These are phyloP conservation scores for Lochmaea capreae DNA, from an alignment of 2,888 invertebrate genomes.

Conservation along the genomic window DNA sequence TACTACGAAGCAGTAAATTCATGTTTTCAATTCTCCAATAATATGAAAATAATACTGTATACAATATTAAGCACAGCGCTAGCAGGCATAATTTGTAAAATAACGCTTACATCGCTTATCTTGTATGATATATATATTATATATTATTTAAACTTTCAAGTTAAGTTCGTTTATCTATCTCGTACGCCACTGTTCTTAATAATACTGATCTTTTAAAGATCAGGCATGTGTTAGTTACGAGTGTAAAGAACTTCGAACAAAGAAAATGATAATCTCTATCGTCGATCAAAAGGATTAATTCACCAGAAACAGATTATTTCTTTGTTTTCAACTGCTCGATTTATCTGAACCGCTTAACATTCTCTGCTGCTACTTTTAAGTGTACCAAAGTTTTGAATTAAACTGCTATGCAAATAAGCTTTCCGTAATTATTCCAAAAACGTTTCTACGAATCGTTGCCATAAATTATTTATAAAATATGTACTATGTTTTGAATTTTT, in stretches of 20 bases:
- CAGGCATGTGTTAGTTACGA: constrained; percentile 61
- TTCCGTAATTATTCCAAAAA: background rate
- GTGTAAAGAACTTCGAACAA: constrained; percentile 57
- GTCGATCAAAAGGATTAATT: constrained; percentile 56
- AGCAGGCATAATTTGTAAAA: no score
- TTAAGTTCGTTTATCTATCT: no score
- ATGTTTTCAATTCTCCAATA: no score
- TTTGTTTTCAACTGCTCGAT: constrained; percentile 49
- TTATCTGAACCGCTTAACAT: constrained; percentile 35
- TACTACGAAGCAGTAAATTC: no score
- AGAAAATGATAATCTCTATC: constrained; percentile 58
- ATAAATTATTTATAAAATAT: background rate
- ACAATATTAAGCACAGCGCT: no score
- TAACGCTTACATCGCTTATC: no score
- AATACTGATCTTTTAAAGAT: constrained; percentile 63
- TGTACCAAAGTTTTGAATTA: constrained; percentile 14
- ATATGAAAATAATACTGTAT: no score
- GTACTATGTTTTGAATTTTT: background rate
- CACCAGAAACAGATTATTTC: constrained; percentile 57
- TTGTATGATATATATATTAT: no score
- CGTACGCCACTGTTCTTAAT: constrained; percentile 52
- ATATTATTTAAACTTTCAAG: no score
- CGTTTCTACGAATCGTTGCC: background rate
- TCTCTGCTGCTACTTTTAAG: constrained; percentile 20
- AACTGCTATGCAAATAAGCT: background rate